Conservation (phyloP, 2,797 vertebrate genomes). For the Fistularia commersonii region DNA sequence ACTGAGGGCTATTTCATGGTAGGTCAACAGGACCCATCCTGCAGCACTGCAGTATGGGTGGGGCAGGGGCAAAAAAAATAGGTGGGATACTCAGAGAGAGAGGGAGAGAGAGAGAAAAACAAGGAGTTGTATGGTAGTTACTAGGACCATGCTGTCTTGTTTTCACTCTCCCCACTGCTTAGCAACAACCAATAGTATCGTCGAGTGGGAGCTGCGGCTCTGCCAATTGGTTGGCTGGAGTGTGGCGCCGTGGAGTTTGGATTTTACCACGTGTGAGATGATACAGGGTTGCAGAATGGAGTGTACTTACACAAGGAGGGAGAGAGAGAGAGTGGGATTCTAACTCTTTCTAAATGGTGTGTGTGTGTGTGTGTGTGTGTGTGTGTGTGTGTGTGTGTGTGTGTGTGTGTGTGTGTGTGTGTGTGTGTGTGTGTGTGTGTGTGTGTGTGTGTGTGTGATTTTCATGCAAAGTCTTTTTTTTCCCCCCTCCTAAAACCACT, state of each 20-base stretch:
- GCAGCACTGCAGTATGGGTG: constrained; percentile 76
- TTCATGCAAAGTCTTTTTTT: constrained; percentile 16
- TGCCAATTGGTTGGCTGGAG: constrained; percentile 65
- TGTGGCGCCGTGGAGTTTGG: constrained; percentile 77
- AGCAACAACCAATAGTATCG: constrained; percentile 81
- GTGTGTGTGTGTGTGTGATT: constrained; percentile 23
- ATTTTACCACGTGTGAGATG: constrained; percentile 72
- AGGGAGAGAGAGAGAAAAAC: constrained; percentile 42
- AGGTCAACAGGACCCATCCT: constrained; percentile 62
- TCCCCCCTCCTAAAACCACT: too few relatives aligned
- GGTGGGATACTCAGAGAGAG: constrained; percentile 50
- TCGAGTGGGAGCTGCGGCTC: constrained; percentile 33
- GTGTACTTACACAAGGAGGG: constrained; percentile 16
- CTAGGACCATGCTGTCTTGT: constrained; percentile 71
- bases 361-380: too few relatives aligned
- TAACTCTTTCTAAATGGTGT: too few relatives aligned
- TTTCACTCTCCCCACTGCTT: constrained; percentile 79
- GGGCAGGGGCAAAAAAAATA: constrained; percentile 60
- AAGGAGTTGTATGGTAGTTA: constrained; percentile 49
- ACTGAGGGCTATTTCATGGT: constrained; percentile 60
- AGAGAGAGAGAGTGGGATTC: constrained; percentile 18
- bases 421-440: too few relatives aligned
- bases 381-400: too few relatives aligned
- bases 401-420: too few relatives aligned
- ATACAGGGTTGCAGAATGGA: constrained; percentile 23